These are phyloP conservation scores for Pterois miles DNA, from an alignment of 2,797 vertebrate species.

Conservation along the genomic window DNA sequence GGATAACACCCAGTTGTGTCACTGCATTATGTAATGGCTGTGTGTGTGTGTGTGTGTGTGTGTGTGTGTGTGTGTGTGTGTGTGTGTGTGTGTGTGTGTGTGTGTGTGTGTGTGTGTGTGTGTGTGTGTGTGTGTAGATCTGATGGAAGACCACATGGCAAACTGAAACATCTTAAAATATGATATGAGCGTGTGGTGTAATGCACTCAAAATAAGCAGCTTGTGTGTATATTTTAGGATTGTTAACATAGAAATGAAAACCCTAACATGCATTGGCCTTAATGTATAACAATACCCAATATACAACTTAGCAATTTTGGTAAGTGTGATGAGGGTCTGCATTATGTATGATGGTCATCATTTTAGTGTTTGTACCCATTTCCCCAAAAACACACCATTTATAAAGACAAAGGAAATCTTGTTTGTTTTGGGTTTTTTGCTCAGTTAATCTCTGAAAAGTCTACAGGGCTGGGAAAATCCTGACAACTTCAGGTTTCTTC, in stretches of 20 bases:
- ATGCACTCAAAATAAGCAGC: not conserved
- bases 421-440: too few species aligned
- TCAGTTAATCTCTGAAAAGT: too few species aligned
- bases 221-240: not conserved
- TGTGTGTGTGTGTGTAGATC: not conserved
- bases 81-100: not conserved
- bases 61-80: not conserved
- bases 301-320: too few species aligned
- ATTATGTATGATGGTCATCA: not conserved
- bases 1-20: constrained; percentile 51
- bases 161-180: constrained; percentile 1
- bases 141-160: not conserved
- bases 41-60: not conserved
- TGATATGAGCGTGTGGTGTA: too few species aligned
- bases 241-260: not conserved
- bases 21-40: constrained; percentile 34
- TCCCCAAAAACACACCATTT: too few species aligned
- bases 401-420: too few species aligned
- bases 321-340: not conserved
- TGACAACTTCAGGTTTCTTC: too few species aligned
- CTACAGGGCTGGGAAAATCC: too few species aligned
- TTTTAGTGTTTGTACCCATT: not conserved
- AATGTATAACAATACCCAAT: not conserved
- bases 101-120: not conserved
- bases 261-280: not conserved